Evolutionary conservation across 2,888 invertebrate genomes (phyloP).

Genomic region (Fissipunctia ypsillon): DNA sequence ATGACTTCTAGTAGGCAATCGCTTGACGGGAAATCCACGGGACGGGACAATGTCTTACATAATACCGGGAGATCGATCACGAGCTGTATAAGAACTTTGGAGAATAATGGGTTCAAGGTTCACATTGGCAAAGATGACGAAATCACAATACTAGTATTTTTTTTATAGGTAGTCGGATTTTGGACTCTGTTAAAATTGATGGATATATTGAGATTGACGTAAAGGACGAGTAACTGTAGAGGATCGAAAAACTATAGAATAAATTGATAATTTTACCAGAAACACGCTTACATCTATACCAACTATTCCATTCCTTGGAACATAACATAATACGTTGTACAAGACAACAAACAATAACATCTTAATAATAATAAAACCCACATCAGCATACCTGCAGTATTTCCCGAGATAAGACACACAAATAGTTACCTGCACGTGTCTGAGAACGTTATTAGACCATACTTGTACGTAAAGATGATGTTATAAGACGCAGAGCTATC

Average conservation of each 20-base stretch:
- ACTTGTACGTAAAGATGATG: slow-evolving; percentile 28
- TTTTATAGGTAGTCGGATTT: not conserved
- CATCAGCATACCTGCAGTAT: not conserved
- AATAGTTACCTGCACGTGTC: slow-evolving; percentile 13
- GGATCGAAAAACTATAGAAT: not conserved
- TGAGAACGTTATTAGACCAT: not conserved
- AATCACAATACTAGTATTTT: not conserved
- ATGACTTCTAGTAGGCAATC: not conserved
- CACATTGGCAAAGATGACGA: no score
- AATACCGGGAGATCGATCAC: not conserved
- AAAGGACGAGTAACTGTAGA: no score
- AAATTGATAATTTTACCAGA: not conserved
- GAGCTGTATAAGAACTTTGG: not conserved
- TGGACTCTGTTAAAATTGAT: not conserved
- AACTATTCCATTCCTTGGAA: not conserved
- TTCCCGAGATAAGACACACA: slow-evolving; percentile 25
- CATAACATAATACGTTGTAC: not conserved
- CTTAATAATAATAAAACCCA: not conserved
- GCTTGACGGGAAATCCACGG: not conserved
- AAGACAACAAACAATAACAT: slow-evolving; percentile 1
- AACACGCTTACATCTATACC: not conserved
- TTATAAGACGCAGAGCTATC: slow-evolving; percentile 30
- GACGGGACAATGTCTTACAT: no score
- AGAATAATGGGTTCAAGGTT: no score
- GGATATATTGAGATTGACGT: not conserved